Conservation (phyloP, 2,797 vertebrate genomes). For the Kryptopterus vitreolus region DNA sequence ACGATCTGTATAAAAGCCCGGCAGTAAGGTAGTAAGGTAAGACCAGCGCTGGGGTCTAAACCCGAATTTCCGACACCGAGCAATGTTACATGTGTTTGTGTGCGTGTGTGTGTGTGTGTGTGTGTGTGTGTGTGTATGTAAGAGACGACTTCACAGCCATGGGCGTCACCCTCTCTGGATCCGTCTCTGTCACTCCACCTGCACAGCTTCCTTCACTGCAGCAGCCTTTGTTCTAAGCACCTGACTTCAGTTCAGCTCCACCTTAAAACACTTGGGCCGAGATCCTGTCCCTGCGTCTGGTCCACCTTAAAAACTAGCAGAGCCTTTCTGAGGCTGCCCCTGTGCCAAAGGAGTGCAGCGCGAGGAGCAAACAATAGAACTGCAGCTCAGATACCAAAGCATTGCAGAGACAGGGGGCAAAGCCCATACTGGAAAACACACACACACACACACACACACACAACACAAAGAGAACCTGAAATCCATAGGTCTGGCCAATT, state of each 20-base stretch:
- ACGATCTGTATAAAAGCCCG: background rate
- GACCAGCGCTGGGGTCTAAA: background rate
- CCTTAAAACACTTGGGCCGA: constrained; percentile 35
- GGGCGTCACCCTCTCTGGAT: constrained; percentile 48
- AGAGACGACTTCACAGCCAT: constrained; percentile 33
- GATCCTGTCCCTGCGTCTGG: constrained; percentile 6
- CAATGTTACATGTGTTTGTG: background rate
- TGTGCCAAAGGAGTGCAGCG: constrained; percentile 47
- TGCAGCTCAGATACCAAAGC: constrained; percentile 48
- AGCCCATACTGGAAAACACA: constrained; percentile 32
- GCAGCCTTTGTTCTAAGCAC: constrained; percentile 53
- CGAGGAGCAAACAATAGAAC: constrained; percentile 51
- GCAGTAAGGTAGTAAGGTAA: background rate
- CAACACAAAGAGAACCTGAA: background rate
- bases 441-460: constrained; percentile 13
- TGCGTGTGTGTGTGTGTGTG: constrained; percentile 2
- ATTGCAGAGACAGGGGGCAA: constrained; percentile 48
- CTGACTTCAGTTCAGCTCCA: constrained; percentile 10
- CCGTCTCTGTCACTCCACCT: constrained; percentile 47
- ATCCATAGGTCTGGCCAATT: constrained; percentile 27
- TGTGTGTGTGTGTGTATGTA: constrained; percentile 3
- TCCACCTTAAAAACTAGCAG: constrained; percentile 50
- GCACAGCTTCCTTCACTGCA: constrained; percentile 47
- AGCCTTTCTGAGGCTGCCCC: constrained; percentile 38
- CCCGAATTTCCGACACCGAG: background rate